Evolutionary conservation across 1,140 invertebrate species (phyloP).

Genomic region (Drosophila nasuta): DNA sequence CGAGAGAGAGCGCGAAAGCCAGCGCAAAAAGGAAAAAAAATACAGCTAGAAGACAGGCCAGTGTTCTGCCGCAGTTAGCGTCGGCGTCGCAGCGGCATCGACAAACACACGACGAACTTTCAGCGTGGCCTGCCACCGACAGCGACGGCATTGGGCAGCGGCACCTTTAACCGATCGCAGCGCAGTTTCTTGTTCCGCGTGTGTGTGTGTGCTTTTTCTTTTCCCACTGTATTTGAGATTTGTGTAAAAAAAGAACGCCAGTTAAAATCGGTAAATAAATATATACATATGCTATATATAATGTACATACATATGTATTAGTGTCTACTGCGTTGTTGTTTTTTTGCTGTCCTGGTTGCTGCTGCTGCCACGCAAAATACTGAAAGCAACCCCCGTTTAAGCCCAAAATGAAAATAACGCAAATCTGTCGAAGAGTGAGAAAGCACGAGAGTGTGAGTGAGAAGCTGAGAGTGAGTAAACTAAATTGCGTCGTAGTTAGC

Average conservation of each 20-base stretch:
- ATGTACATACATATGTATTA: not conserved
- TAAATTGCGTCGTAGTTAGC: constrained; percentile 81
- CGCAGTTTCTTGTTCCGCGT: constrained; percentile 28
- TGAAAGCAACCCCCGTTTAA: constrained; percentile 46
- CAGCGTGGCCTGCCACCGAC: constrained; percentile 67
- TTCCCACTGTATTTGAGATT: constrained; percentile 10
- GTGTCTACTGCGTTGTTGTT: constrained; percentile 38
- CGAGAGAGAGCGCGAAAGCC: constrained; percentile 35
- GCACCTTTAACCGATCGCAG: constrained; percentile 79
- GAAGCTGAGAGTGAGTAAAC: constrained; percentile 73
- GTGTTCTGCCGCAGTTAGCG: constrained; percentile 34
- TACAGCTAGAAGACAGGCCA: constrained; percentile 55
- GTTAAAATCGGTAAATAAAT: constrained; percentile 19
- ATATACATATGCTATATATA: not conserved
- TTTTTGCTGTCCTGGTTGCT: not conserved
- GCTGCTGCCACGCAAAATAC: constrained; percentile 36
- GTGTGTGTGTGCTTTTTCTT: constrained; percentile 2
- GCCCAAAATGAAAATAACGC: constrained; percentile 36
- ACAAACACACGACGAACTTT: constrained; percentile 67
- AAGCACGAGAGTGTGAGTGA: constrained; percentile 3
- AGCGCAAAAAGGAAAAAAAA: constrained; percentile 14
- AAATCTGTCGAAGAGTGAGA: constrained; percentile 34
- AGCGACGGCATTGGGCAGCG: constrained; percentile 75
- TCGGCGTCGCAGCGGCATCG: constrained; percentile 31
- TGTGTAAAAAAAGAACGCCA: constrained; percentile 17